phyloP scores from a whole-genome alignment of 2,113 vertebrate genomes.

The Gallinago media region DNA sequence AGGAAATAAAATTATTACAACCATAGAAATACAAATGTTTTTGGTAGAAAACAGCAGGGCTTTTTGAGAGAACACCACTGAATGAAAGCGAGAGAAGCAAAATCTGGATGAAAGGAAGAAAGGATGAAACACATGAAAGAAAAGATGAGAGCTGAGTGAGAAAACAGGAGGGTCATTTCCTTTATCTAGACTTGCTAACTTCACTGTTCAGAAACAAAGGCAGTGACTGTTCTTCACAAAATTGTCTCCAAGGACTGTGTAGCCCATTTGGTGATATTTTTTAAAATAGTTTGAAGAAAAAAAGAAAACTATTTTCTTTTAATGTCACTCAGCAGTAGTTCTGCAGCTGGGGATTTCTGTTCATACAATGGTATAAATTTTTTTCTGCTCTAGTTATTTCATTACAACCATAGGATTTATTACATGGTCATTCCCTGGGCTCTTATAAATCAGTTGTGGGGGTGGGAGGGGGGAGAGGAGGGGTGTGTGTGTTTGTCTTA shows the following conservation, averaged over 20 bases:
- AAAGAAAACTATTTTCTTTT: constrained; percentile 27
- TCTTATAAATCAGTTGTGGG: constrained; percentile 50
- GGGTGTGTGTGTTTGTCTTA: not conserved
- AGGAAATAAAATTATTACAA: constrained; percentile 28
- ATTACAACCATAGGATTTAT: constrained; percentile 68
- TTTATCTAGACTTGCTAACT: constrained; percentile 27
- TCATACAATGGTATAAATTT: constrained; percentile 52
- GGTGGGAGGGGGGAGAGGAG: not conserved
- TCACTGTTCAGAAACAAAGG: constrained; percentile 56
- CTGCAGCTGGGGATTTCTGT: constrained; percentile 48
- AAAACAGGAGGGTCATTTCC: constrained; percentile 60
- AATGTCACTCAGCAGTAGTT: constrained; percentile 48
- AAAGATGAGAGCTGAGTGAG: constrained; percentile 35
- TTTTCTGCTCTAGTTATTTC: constrained; percentile 69
- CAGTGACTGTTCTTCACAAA: constrained; percentile 5
- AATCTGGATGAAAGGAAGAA: constrained; percentile 53
- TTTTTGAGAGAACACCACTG: not conserved
- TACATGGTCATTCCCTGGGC: constrained; percentile 63
- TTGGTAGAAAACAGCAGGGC: constrained; percentile 13
- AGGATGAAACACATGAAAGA: constrained; percentile 51
- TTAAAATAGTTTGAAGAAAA: constrained; percentile 29
- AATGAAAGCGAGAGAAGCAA: constrained; percentile 44
- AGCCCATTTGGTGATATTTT: constrained; percentile 45
- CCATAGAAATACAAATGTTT: constrained; percentile 1
- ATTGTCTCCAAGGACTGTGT: constrained; percentile 36